A percentile compares a stretch with the other conserved stretches of the same genome.
These are phyloP conservation scores for Bovichtus diacanthus DNA, from an alignment of 2,797 vertebrate species.

Conservation along the genomic window DNA sequence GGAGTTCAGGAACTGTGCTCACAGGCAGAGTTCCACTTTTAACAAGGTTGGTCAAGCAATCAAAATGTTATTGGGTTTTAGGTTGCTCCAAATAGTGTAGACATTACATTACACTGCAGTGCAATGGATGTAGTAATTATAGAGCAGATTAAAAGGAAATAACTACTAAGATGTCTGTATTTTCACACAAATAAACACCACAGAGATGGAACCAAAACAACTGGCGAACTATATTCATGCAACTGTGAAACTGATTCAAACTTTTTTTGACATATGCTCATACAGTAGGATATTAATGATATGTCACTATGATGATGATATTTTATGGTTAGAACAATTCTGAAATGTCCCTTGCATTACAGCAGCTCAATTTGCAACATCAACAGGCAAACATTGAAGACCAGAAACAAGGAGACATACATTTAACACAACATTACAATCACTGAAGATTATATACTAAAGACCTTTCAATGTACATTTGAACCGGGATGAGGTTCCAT, in stretches of 20 bases:
- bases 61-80: neutral
- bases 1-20: neutral
- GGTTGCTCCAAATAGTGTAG: neutral
- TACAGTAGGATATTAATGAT: neutral
- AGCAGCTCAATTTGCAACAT: too few species aligned
- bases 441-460: too few species aligned
- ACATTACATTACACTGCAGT: neutral
- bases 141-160: neutral
- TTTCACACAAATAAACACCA: neutral
- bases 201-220: neutral
- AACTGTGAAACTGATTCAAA: neutral
- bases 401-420: too few species aligned
- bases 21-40: neutral
- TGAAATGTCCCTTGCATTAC: too few species aligned
- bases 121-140: neutral
- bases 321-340: too few species aligned
- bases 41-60: neutral
- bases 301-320: neutral
- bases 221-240: neutral
- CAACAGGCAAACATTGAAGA: too few species aligned
- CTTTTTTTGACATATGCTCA: neutral
- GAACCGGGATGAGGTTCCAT: too few species aligned
- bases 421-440: too few species aligned
- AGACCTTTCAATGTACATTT: too few species aligned
- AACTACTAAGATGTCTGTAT: neutral